Conservation (phyloP, 23 tunicate species). For the Ciona savignyi region DNA sequence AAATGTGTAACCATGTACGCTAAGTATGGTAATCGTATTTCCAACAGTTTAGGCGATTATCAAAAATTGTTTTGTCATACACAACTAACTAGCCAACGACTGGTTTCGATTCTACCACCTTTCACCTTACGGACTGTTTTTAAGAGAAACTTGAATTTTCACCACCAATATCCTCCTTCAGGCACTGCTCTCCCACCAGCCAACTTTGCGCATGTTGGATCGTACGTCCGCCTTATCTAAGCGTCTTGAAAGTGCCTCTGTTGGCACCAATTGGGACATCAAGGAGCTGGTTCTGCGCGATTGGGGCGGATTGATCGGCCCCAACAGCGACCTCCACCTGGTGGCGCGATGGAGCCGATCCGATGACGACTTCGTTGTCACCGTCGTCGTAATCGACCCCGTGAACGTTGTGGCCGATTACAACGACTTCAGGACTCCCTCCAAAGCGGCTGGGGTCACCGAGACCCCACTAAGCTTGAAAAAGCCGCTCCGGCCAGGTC, state of each 20-base stretch:
- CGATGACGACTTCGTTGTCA: conserved; percentile 62
- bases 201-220: conserved; percentile 42
- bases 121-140: neutral
- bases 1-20: too few relatives aligned
- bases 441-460: conserved; percentile 90
- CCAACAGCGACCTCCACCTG: conserved; percentile 55
- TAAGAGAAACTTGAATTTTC: conserved; percentile 4
- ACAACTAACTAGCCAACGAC: too few relatives aligned
- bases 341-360: conserved; percentile 62
- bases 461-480: conserved; percentile 76
- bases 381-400: conserved; percentile 76
- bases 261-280: conserved; percentile 97
- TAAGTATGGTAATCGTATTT: too few relatives aligned
- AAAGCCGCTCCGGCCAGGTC: conserved; percentile 89
- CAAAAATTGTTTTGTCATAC: too few relatives aligned
- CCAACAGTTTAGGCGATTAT: too few relatives aligned
- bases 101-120: too few relatives aligned
- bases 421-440: conserved; percentile 76
- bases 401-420: conserved; percentile 76
- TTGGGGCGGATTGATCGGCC: conserved; percentile 90
- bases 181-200: conserved; percentile 31
- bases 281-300: conserved; percentile 90
- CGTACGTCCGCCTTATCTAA: conserved; percentile 25
- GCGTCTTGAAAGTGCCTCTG: conserved; percentile 47
- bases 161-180: too few relatives aligned